A percentile compares a stretch with the other conserved stretches of the same genome.
These are phyloP conservation scores for Hoplostethus atlanticus DNA, from an alignment of 2,797 vertebrate species.

Conservation along the genomic window DNA sequence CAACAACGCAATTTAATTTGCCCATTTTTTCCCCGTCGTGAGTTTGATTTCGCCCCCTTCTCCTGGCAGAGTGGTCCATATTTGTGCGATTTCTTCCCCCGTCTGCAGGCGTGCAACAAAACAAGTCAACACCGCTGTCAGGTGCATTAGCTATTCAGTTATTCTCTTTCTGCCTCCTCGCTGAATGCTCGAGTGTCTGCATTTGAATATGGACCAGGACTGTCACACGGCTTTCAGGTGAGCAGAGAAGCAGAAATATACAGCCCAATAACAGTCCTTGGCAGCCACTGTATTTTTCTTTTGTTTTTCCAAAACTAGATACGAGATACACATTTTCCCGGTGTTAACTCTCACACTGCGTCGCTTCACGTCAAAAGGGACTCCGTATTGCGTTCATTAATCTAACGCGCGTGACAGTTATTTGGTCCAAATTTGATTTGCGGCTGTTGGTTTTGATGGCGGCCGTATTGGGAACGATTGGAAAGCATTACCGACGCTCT, in stretches of 20 bases:
- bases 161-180: conserved; percentile 75
- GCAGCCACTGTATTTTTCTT: conserved; percentile 73
- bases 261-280: conserved; percentile 74
- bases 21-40: conserved; percentile 4
- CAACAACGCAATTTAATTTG: conserved; percentile 54
- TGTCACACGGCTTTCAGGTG: conserved; percentile 83
- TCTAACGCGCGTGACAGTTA: conserved; percentile 69
- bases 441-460: conserved; percentile 71
- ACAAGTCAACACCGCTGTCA: conserved; percentile 79
- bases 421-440: conserved; percentile 74
- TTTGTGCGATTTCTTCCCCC: conserved; percentile 43
- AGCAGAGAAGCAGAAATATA: conserved; percentile 77
- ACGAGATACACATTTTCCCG: conserved; percentile 50
- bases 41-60: conserved; percentile 28
- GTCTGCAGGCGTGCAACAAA: conserved; percentile 71
- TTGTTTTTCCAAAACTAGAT: conserved; percentile 70
- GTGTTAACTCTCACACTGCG: conserved; percentile 35
- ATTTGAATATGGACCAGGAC: conserved; percentile 82
- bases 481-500: conserved; percentile 54
- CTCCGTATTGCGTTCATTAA: conserved; percentile 74
- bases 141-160: conserved; percentile 84
- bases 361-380: conserved; percentile 61
- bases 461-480: conserved; percentile 59
- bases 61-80: conserved; percentile 11
- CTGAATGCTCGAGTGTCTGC: conserved; percentile 78